Evolutionary conservation across 2,113 vertebrate genomes (phyloP).

Genomic region (Sitta europaea): DNA sequence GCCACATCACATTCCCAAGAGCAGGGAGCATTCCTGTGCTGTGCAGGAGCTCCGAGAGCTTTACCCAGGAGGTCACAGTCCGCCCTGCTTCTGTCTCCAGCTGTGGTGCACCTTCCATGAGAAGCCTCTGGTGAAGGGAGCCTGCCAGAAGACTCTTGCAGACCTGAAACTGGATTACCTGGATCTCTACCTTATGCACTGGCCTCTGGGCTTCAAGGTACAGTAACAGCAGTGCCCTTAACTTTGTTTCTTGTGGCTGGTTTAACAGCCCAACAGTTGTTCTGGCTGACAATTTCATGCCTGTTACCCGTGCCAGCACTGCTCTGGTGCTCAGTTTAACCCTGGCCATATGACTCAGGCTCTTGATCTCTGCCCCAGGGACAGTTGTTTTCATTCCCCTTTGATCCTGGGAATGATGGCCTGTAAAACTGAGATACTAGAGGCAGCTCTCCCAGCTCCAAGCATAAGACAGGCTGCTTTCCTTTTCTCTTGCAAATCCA

Average conservation of each 20-base stretch:
- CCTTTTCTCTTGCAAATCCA: not conserved
- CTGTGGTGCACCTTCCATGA: slow-evolving; percentile 89
- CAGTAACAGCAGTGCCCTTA: no score
- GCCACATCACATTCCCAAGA: not conserved
- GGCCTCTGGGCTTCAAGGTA: slow-evolving; percentile 91
- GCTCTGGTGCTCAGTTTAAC: not conserved
- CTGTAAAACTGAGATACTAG: not conserved
- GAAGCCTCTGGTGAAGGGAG: slow-evolving; percentile 79
- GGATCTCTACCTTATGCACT: slow-evolving; percentile 93
- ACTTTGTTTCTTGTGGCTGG: not conserved
- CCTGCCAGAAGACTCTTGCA: slow-evolving; percentile 83
- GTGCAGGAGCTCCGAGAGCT: not conserved
- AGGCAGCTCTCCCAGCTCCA: not conserved
- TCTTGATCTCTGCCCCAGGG: not conserved
- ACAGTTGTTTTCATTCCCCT: not conserved
- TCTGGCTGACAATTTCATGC: not conserved
- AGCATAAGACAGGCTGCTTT: not conserved
- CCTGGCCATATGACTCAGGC: not conserved
- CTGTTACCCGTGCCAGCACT: not conserved
- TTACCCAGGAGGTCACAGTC: not conserved
- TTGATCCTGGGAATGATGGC: not conserved
- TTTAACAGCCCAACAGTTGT: not conserved
- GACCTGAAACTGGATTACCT: slow-evolving; percentile 87
- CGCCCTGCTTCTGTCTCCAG: slow-evolving; percentile 53
- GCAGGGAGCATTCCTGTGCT: not conserved